Conservation (phyloP, 1,140 invertebrate species). For the Lycorma delicatula region DNA sequence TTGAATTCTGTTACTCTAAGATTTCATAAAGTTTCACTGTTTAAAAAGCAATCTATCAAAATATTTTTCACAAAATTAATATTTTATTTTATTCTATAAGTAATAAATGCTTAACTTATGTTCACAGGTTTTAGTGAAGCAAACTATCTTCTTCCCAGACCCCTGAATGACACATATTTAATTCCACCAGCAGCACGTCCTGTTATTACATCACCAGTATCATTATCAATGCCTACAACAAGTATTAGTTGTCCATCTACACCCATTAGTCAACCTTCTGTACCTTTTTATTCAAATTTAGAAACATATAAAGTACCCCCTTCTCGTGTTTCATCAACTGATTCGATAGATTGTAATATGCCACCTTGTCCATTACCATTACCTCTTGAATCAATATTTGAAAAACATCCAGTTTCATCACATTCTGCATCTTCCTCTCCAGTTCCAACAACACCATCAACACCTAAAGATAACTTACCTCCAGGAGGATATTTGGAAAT, state of each 20-base stretch:
- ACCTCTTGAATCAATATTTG: conserved; percentile 27
- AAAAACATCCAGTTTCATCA: conserved; percentile 40
- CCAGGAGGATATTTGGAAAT: conserved; percentile 45
- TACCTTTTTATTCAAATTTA: conserved; percentile 19
- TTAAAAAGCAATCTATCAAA: too few species aligned
- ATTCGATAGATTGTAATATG: conserved; percentile 10
- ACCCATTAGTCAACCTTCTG: conserved; percentile 17
- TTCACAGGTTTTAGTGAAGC: conserved; percentile 32
- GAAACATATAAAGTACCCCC: conserved; percentile 25
- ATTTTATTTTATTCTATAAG: too few species aligned
- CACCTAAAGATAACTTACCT: conserved; percentile 26
- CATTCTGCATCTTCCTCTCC: conserved; percentile 22
- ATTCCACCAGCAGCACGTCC: conserved; percentile 44
- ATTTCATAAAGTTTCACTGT: too few species aligned
- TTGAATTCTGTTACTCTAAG: too few species aligned
- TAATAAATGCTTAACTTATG: too few species aligned
- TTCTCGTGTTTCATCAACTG: conserved; percentile 16
- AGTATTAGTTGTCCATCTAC: conserved; percentile 12
- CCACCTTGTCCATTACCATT: conserved; percentile 17
- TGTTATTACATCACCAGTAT: conserved; percentile 20
- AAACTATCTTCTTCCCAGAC: conserved; percentile 45
- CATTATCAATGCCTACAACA: conserved; percentile 16
- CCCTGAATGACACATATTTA: conserved; percentile 43
- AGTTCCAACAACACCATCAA: conserved; percentile 26
- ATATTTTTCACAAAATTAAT: too few species aligned